Conservation (phyloP, 2,113 vertebrate species). For the Dendropsophus ebraccatus region DNA sequence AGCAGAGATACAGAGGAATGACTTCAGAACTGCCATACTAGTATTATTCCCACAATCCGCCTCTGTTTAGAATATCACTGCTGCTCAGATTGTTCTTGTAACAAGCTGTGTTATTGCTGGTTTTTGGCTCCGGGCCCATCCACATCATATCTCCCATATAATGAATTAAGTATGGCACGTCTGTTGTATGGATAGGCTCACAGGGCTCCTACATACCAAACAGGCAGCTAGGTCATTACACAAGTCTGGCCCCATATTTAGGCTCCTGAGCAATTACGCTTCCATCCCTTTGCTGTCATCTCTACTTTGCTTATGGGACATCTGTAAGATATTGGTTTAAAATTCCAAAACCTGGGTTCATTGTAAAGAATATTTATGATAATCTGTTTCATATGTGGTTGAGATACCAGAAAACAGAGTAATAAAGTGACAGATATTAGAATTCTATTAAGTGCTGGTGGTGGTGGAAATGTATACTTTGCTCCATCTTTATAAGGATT, state of each 20-base stretch:
- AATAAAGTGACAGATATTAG: background rate
- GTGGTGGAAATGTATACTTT: background rate
- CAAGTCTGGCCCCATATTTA: slow-evolving; percentile 28
- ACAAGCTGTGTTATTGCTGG: slow-evolving; percentile 43
- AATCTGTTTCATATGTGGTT: background rate
- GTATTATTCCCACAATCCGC: slow-evolving; percentile 26
- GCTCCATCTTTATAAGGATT: background rate
- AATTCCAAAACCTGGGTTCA: background rate
- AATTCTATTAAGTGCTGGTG: background rate
- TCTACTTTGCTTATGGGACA: background rate
- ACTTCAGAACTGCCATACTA: slow-evolving; percentile 22
- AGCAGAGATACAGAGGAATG: slow-evolving; percentile 14
- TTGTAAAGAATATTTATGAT: background rate
- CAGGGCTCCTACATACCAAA: slow-evolving; percentile 28
- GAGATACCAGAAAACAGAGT: too few species aligned
- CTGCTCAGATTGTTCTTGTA: slow-evolving; percentile 40
- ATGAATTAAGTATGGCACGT: slow-evolving; percentile 40
- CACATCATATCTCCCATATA: slow-evolving; percentile 38
- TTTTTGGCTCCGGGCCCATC: slow-evolving; percentile 30
- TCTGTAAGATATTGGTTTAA: background rate
- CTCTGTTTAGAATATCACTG: slow-evolving; percentile 23
- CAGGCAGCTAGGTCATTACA: slow-evolving; percentile 25
- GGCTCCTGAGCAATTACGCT: background rate
- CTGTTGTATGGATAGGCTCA: slow-evolving; percentile 34
- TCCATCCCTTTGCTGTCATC: background rate